Conservation (phyloP, 2,797 vertebrate genomes). For the Sebastes aleutianus region DNA sequence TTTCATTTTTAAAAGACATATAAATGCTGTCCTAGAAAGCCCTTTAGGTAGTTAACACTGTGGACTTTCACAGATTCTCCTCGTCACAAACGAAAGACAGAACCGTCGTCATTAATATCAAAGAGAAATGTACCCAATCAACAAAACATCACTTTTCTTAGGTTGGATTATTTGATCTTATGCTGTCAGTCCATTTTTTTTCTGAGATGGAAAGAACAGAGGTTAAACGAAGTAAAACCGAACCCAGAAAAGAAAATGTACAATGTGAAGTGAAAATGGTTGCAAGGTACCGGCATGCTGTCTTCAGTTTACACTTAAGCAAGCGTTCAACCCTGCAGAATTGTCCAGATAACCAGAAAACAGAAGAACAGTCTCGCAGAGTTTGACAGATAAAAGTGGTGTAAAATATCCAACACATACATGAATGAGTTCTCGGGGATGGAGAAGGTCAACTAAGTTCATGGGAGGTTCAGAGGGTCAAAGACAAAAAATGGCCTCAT, state of each 20-base stretch:
- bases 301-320: slow-evolving; percentile 68
- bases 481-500: slow-evolving; percentile 75
- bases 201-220: slow-evolving; percentile 73
- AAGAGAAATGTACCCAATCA: slow-evolving; percentile 71
- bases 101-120: slow-evolving; percentile 47
- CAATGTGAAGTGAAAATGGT: slow-evolving; percentile 58
- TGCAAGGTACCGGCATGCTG: slow-evolving; percentile 74
- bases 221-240: slow-evolving; percentile 50
- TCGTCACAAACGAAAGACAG: slow-evolving; percentile 62
- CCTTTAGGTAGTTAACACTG: slow-evolving; percentile 72
- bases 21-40: slow-evolving; percentile 76
- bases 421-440: slow-evolving; percentile 77
- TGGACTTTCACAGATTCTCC: slow-evolving; percentile 73
- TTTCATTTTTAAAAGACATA: slow-evolving; percentile 64
- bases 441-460: slow-evolving; percentile 76
- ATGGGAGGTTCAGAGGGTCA: slow-evolving; percentile 79
- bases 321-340: slow-evolving; percentile 68
- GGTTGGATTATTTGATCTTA: slow-evolving; percentile 71
- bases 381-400: slow-evolving; percentile 56
- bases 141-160: slow-evolving; percentile 69
- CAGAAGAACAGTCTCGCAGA: slow-evolving; percentile 68
- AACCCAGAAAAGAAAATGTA: slow-evolving; percentile 57
- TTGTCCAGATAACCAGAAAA: slow-evolving; percentile 64
- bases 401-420: slow-evolving; percentile 73
- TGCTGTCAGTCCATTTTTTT: slow-evolving; percentile 83